Conservation (phyloP, 2,888 invertebrate species). For the Eupithecia vulgata region DNA sequence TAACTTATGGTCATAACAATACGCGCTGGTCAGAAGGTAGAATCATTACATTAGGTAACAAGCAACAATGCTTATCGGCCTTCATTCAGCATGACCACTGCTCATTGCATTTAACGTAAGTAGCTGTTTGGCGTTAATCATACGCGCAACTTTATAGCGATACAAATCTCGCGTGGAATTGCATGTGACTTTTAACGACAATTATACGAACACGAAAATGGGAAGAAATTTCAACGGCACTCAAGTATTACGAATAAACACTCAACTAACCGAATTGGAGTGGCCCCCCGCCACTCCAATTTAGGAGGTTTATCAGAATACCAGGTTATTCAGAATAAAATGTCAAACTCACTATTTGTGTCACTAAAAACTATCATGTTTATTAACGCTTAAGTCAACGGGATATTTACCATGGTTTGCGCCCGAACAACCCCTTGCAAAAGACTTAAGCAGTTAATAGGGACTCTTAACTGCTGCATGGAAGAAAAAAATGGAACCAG, state of each 20-base stretch:
- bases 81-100: slow-evolving; percentile 42
- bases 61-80: slow-evolving; percentile 30
- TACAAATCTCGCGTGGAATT: neutral
- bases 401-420: too few relatives aligned
- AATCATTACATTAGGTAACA: slow-evolving; percentile 7
- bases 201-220: neutral
- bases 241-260: neutral
- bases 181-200: neutral
- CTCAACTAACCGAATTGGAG: too few relatives aligned
- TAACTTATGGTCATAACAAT: neutral
- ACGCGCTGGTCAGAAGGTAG: neutral
- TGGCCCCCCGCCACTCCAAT: too few relatives aligned
- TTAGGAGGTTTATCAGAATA: too few relatives aligned
- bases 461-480: too few relatives aligned
- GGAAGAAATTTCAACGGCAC: neutral
- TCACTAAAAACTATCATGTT: too few relatives aligned
- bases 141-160: neutral
- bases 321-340: too few relatives aligned
- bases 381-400: too few relatives aligned
- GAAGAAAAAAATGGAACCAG: too few relatives aligned
- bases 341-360: too few relatives aligned
- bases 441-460: too few relatives aligned
- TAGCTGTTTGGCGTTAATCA: slow-evolving; percentile 1
- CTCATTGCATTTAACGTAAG: slow-evolving; percentile 39
- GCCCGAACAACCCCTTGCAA: too few relatives aligned